phyloP scores from a whole-genome alignment of 2,113 vertebrate species.

The Sturnus vulgaris region DNA sequence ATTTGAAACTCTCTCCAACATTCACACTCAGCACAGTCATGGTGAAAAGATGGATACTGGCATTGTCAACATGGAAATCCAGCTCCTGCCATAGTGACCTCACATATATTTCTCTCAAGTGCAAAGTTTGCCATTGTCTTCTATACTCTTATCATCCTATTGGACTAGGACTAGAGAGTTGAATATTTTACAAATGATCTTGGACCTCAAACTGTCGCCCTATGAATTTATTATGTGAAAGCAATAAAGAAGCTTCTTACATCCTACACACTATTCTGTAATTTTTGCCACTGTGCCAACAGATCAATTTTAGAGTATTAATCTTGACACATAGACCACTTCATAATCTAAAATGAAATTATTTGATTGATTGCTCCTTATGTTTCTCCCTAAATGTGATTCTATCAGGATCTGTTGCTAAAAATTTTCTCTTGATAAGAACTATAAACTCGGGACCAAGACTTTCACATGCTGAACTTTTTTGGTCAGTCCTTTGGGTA shows the following conservation, averaged over 20 bases:
- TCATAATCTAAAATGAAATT: background rate
- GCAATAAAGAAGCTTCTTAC: background rate
- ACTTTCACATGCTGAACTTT: background rate
- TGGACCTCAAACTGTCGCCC: background rate
- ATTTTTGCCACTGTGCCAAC: background rate
- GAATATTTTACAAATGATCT: background rate
- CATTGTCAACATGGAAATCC: background rate
- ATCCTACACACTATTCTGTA: background rate
- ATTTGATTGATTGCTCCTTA: background rate
- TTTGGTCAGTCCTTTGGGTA: background rate
- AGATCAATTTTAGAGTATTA: constrained; percentile 12
- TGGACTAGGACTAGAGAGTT: background rate
- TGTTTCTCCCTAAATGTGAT: background rate
- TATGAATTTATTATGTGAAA: background rate
- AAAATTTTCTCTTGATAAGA: background rate
- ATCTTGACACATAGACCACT: background rate
- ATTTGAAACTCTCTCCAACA: background rate
- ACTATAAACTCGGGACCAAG: background rate
- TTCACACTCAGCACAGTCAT: background rate
- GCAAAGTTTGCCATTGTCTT: background rate
- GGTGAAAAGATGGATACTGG: background rate
- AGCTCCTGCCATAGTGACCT: background rate
- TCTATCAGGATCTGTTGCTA: background rate
- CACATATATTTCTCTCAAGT: background rate
- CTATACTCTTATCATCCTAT: background rate